Percentiles rank a stretch among this genome's conserved stretches.
Evolutionary conservation across 2,113 vertebrate genomes (phyloP).

Genomic region (Chamaetylas fuelleborni): DNA sequence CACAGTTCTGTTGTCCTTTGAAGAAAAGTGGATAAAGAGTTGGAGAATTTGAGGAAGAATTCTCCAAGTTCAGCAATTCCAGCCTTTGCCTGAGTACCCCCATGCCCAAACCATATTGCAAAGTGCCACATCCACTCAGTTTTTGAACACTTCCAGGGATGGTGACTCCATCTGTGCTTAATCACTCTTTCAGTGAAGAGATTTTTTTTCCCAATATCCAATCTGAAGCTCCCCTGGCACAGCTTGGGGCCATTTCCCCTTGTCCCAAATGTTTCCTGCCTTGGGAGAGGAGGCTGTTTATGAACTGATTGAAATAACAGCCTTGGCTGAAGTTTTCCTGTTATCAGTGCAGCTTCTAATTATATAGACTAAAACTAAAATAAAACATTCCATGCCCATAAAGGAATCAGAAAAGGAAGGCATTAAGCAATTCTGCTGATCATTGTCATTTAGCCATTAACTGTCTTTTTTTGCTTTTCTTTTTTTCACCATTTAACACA

Average conservation of each 20-base stretch:
- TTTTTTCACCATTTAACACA: not conserved
- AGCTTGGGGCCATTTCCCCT: not conserved
- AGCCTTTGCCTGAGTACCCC: not conserved
- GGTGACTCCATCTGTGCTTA: not conserved
- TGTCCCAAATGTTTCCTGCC: not conserved
- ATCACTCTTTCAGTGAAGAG: not conserved
- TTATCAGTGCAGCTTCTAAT: constrained; percentile 61
- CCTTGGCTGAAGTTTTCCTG: constrained; percentile 48
- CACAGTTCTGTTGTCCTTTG: not conserved
- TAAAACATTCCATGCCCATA: constrained; percentile 51
- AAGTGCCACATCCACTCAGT: not conserved
- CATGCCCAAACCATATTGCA: not conserved
- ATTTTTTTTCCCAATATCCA: not conserved
- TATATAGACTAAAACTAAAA: constrained; percentile 49
- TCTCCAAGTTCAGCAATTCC: not conserved
- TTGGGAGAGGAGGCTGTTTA: not conserved
- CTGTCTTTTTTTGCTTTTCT: constrained; percentile 8
- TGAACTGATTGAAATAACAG: constrained; percentile 38
- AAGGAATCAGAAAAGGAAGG: constrained; percentile 36
- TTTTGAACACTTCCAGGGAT: not conserved
- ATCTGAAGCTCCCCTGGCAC: not conserved
- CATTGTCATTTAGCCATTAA: constrained; percentile 18
- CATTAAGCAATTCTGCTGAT: constrained; percentile 28
- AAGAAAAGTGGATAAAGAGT: not conserved
- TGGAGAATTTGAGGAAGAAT: not conserved